Percentiles rank a stretch among this genome's conserved stretches.
Conservation (phyloP, 2,797 vertebrate genomes). For the Simalia tracyae region DNA sequence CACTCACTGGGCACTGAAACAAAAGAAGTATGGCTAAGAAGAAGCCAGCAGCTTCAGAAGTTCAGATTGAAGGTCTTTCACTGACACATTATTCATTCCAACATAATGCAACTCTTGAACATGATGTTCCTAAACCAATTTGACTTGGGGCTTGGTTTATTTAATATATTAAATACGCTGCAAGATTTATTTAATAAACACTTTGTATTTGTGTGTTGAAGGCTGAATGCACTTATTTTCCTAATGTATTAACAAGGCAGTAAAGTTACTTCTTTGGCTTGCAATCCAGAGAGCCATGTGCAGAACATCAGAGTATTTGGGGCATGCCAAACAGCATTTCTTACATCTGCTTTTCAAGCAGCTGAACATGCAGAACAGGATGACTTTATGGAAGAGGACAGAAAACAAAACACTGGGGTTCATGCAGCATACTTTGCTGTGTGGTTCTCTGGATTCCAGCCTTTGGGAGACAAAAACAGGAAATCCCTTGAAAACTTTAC, state of each 20-base stretch:
- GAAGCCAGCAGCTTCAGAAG: neutral
- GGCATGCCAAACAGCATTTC: neutral
- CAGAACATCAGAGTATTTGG: conserved; percentile 17
- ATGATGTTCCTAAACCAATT: conserved; percentile 1
- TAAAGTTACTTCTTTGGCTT: neutral
- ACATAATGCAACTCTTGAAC: conserved; percentile 38
- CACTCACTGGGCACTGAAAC: neutral
- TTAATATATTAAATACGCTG: conserved; percentile 12
- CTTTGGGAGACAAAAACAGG: conserved; percentile 39
- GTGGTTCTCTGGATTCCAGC: conserved; percentile 19
- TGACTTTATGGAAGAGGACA: neutral
- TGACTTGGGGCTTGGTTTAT: conserved; percentile 28
- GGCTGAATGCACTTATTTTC: conserved; percentile 10
- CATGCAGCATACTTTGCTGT: neutral
- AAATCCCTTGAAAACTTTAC: neutral
- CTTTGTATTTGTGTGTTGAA: conserved; percentile 13
- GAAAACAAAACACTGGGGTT: neutral
- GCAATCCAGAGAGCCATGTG: neutral
- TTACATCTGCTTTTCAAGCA: neutral
- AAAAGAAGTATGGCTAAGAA: neutral
- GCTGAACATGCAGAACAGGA: neutral
- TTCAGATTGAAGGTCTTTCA: conserved; percentile 19
- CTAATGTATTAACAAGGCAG: conserved; percentile 44
- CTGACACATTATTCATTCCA: neutral
- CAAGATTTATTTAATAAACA: conserved; percentile 21